Conservation (phyloP, 2,113 vertebrate species). For the Cariama cristata region DNA sequence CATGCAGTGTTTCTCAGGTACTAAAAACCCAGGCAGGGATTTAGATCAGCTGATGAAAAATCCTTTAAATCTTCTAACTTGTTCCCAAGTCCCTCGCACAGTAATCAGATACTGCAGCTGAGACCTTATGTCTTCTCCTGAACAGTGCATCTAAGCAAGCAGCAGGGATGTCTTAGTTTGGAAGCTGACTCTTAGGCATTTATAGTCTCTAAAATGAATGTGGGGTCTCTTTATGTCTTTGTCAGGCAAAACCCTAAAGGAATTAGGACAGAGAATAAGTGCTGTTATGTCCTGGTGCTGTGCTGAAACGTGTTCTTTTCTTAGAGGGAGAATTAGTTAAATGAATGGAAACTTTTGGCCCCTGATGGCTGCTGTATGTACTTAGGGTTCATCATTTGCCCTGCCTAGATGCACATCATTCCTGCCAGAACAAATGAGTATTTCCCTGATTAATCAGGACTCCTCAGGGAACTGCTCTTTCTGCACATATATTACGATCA, state of each 20-base stretch:
- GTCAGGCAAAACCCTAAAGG: neutral
- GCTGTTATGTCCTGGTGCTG: neutral
- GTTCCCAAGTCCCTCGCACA: neutral
- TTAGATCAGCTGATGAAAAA: constrained; percentile 11
- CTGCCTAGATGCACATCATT: constrained; percentile 17
- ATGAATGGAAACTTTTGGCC: constrained; percentile 29
- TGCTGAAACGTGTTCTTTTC: neutral
- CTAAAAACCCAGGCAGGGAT: neutral
- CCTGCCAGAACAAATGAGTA: constrained; percentile 49
- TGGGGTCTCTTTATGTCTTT: neutral
- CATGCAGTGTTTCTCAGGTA: neutral
- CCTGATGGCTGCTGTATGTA: neutral
- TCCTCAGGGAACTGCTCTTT: constrained; percentile 34
- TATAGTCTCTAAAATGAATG: neutral
- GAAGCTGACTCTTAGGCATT: neutral
- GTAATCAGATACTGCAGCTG: neutral
- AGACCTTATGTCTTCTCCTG: neutral
- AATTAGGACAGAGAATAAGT: neutral
- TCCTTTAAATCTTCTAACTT: neutral
- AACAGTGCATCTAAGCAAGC: neutral
- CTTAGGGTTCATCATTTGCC: constrained; percentile 23
- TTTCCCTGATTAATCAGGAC: constrained; percentile 59
- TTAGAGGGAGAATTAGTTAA: neutral
- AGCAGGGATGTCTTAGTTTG: neutral
- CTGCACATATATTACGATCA: constrained; percentile 47